Evolutionary conservation across 2,113 vertebrate genomes (phyloP), one percentile per base, ranked within the genome.

Genomic region (Ictalurus punctatus): DNA sequence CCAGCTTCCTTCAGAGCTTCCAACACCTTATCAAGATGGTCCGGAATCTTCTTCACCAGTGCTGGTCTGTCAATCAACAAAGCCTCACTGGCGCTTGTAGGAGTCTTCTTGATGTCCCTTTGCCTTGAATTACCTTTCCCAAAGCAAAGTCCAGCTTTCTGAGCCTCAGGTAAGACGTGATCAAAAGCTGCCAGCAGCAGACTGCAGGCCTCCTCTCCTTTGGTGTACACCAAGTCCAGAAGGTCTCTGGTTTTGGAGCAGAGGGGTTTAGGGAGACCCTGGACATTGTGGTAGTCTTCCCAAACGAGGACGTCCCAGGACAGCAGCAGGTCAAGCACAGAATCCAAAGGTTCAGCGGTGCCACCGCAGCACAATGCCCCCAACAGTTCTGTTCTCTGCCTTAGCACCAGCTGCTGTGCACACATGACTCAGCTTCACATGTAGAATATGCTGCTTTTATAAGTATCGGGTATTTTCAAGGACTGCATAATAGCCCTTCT

Each of bases 231-330:
- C 1, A 95, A 87, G 88, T 98, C 96, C 7, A 98, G 94, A 86
- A 97, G 91, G 34, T 94, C 87, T 76, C 97, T 93, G 88, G 94
- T 94, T 12, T 93, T 94, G 58, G 89, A 56, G 19, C 93, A 94
- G 25, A 97, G 93, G 0, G 95, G 67, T 84, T 95, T 95, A 4
- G 94, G 92, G 0, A 90, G 85, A 7, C 94, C 87, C 23, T 92
- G 92, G 16, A 97, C 65, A 69, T 87, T 93, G 81, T 96, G 96
- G 40, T 96, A 96, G 27, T 98, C 97, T 88, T 98, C 97, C 96
- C 96, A 96, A 44, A 90, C 90, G 27, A 97, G 93, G 48, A 94
- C 91, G 0, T 94, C 95, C 87, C 94, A 94, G 61, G 96, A 94
- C 37, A 97, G 92, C 34, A 98, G 94, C 86, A 95, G 91, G 90